phyloP scores from a whole-genome alignment of 1,140 invertebrate species.

The Pygmarrhopalites habei region DNA sequence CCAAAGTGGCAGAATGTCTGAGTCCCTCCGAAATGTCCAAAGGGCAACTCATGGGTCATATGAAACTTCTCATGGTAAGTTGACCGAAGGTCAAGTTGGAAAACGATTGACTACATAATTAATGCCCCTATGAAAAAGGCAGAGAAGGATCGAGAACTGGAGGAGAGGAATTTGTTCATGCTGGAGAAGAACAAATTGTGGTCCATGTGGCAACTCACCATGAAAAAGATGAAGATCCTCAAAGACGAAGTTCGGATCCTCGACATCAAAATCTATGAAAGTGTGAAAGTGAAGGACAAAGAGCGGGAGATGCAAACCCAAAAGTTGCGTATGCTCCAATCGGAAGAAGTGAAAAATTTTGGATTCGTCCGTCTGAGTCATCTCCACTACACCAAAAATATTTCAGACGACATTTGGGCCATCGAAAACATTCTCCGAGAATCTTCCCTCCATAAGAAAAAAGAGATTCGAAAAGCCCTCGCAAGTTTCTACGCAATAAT shows the following conservation, averaged over 20 bases:
- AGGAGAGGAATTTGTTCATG: constrained; percentile 23
- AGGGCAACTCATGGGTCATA: not conserved
- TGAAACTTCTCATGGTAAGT: constrained; percentile 7
- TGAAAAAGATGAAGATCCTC: constrained; percentile 9
- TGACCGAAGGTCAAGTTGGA: not conserved
- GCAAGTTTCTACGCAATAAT: constrained; percentile 15
- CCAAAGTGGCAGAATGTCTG: constrained; percentile 8
- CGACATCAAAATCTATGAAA: not conserved
- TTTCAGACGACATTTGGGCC: constrained; percentile 18
- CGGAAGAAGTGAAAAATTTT: constrained; percentile 16
- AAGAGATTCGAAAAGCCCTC: constrained; percentile 13
- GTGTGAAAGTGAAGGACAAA: not conserved
- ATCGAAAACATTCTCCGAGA: constrained; percentile 18
- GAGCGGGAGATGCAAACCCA: constrained; percentile 5
- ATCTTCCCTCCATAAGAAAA: constrained; percentile 1
- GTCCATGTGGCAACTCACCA: constrained; percentile 12
- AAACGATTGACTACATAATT: not conserved
- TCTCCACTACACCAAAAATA: constrained; percentile 1
- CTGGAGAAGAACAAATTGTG: constrained; percentile 14
- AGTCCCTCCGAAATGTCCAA: constrained; percentile 16
- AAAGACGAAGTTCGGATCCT: constrained; percentile 11
- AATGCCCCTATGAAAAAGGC: not conserved
- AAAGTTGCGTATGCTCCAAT: constrained; percentile 16
- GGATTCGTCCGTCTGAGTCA: constrained; percentile 17
- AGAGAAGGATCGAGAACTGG: constrained; percentile 8